These are phyloP conservation scores for Pseudachorutes palmiensis DNA, from an alignment of 1,140 invertebrate genomes.

Conservation along the genomic window DNA sequence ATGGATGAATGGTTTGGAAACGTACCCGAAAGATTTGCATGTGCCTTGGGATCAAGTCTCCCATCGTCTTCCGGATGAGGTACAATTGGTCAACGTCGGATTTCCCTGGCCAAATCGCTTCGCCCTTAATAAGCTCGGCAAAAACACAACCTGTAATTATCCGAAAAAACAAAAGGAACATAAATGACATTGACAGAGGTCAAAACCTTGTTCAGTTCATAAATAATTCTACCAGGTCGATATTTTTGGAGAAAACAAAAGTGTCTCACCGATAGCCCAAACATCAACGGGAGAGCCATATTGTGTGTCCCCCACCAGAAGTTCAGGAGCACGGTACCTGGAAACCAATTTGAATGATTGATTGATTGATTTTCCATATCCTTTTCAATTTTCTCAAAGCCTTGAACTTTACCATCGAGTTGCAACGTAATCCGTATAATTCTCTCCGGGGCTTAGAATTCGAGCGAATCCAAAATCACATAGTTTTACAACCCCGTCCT, in stretches of 20 bases:
- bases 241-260: too few relatives aligned
- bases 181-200: not conserved
- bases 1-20: not conserved
- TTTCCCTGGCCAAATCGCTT: conserved; percentile 94
- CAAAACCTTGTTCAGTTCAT: too few relatives aligned
- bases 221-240: too few relatives aligned
- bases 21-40: conserved; percentile 77
- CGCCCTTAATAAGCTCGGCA: conserved; percentile 89
- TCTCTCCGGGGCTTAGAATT: conserved; percentile 94
- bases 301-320: conserved; percentile 92
- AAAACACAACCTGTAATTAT: conserved; percentile 71
- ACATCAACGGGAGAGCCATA: conserved; percentile 96
- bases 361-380: too few relatives aligned
- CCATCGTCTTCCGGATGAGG: conserved; percentile 43
- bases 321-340: conserved; percentile 82
- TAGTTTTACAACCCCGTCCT: conserved; percentile 86
- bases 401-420: conserved; percentile 66
- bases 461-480: conserved; percentile 99
- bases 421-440: conserved; percentile 98
- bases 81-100: conserved; percentile 98
- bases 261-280: conserved; percentile 72
- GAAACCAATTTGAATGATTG: too few relatives aligned
- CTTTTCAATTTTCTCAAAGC: not conserved
- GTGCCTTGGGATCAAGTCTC: conserved; percentile 85
- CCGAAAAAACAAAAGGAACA: not conserved